Base-by-base conservation (phyloP, 2,888 invertebrate genomes). In the Molanna angustata region DNA sequence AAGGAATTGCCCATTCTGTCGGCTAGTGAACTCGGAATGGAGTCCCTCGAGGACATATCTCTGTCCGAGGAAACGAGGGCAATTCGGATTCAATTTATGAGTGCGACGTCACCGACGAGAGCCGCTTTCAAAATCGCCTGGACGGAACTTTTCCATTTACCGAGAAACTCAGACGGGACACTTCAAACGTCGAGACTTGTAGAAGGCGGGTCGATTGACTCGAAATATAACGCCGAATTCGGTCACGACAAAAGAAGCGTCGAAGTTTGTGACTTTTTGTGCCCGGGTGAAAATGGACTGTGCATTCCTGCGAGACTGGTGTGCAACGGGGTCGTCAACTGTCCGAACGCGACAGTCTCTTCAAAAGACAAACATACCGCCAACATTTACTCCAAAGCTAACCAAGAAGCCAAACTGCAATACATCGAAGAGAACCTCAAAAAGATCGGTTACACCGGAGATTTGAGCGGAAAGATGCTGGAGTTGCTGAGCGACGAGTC, bases 71-170 rank as follows among this genome's bases (percentile, higher is more conserved):
- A 83, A 60, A 82, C 83, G 1, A 71, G 84, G 52, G 82, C 84
- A 1, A 80, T 85, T 32, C 78, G 85, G 53, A 84, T 88, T 52
- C 86, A 87, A 46, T 88, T 88, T 56, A 85, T 84, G 1, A 83
- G 83, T 1, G 88, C 88, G 33, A 83, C 87, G 0, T 87, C 88
- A 58, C 90, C 92, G 0, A 89, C 91, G 0, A 78, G 88, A 54
- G 90, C 91, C 7, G 86, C 90, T 9, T 93, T 94, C 66, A 90
- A 91, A 66, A 85, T 94, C 27, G 90, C 88, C 11, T 94, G 93
- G 93, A 93, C 92, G 2, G 93, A 93, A 62, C 76, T 93, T 33
- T 90, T 85, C 65, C 92, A 92, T 68, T 73, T 93, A 61, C 92
- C 92, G 0, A 82, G 90, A 61, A 91, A 91, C 69, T 82, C 85